phyloP scores from a whole-genome alignment of 2,113 vertebrate genomes.

The Epinephelus lanceolatus region DNA sequence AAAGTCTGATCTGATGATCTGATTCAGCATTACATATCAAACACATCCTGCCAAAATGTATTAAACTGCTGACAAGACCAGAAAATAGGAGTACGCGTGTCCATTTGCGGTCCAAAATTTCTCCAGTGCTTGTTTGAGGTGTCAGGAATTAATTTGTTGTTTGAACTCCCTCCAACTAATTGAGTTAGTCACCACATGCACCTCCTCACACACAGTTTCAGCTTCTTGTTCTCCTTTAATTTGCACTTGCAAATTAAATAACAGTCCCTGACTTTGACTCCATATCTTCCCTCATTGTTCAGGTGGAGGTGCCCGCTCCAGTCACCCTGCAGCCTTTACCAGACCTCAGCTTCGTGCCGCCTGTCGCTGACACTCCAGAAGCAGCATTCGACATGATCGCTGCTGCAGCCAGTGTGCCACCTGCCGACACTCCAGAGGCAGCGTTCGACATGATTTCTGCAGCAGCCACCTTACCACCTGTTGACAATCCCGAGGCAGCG shows the following conservation, averaged over 20 bases:
- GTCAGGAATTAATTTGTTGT: no score
- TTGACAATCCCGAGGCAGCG: background rate
- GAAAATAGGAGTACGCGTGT: no score
- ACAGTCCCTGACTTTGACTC: background rate
- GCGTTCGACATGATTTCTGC: conserved; percentile 71
- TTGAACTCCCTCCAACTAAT: no score
- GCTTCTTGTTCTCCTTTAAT: background rate
- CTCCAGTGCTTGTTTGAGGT: no score
- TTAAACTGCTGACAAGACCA: no score
- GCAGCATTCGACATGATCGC: conserved; percentile 59
- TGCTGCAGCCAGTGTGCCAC: background rate
- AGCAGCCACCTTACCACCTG: background rate
- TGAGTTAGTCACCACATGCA: no score
- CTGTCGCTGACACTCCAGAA: conserved; percentile 53
- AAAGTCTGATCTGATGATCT: no score
- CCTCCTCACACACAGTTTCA: no score
- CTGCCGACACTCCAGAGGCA: conserved; percentile 55
- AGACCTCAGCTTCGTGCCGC: conserved; percentile 39
- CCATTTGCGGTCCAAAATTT: no score
- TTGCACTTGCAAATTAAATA: background rate
- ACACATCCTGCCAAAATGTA: no score
- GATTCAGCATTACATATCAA: no score
- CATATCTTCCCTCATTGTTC: background rate
- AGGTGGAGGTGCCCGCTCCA: conserved; percentile 43
- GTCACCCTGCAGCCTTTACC: conserved; percentile 34